phyloP scores from a whole-genome alignment of 2,888 invertebrate genomes.

The Saturnia pavonia region DNA sequence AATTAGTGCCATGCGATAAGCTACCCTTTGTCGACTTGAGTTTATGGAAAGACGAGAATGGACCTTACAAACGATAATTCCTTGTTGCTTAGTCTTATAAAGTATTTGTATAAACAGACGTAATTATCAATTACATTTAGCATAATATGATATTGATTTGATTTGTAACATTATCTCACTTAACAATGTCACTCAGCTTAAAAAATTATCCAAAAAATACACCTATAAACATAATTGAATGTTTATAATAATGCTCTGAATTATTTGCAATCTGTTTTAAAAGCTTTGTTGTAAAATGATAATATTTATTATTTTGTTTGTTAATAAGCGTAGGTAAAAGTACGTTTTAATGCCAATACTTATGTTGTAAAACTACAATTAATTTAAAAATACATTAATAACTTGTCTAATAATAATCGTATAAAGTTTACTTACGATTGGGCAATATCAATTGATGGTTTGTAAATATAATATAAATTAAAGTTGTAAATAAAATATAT shows the following conservation, averaged over 20 bases:
- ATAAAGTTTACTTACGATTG: neutral
- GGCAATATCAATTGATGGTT: neutral
- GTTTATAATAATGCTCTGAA: neutral
- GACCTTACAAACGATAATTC: conserved; percentile 29
- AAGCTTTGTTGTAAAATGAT: neutral
- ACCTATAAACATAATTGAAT: neutral
- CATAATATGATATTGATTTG: neutral
- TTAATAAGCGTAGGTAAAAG: neutral
- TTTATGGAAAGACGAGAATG: conserved; percentile 74
- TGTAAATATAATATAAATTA: neutral
- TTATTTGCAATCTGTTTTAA: neutral
- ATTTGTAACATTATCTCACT: too few species aligned
- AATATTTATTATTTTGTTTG: neutral
- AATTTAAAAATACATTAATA: neutral
- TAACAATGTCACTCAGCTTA: neutral
- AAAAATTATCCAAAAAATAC: too few species aligned
- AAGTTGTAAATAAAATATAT: neutral
- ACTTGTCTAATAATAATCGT: neutral
- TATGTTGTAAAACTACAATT: neutral
- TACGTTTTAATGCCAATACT: neutral
- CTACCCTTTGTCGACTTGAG: conserved; percentile 74
- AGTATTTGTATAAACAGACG: neutral
- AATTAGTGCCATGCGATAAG: conserved; percentile 73
- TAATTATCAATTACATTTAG: neutral
- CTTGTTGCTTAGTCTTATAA: neutral